Base-by-base conservation (phyloP, 1,140 invertebrate species). In the Galleria mellonella region DNA sequence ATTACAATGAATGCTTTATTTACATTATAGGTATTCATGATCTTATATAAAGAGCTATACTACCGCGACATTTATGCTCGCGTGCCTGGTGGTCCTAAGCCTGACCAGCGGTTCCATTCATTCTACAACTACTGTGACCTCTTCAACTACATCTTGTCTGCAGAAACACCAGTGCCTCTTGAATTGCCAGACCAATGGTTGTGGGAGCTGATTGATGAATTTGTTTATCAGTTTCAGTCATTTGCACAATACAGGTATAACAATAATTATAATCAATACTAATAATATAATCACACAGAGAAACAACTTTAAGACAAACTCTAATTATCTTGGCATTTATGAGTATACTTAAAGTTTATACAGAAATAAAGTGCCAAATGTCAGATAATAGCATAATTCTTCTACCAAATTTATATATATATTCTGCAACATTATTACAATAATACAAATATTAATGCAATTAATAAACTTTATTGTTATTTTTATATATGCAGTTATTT, bases 141-240 rank as follows among this genome's bases (percentile, higher is more conserved):
- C 6, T 99, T 99, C 85, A 99, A 99, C 84, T 94, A 95, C 62
- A 98, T 99, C 62, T 87, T 99, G 32, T 94, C 93, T 72, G 92
- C 96, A 0, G 92, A 95, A 40, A 92, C 92, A 29, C 98, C 98
- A 0, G 95, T 99, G 0, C 90, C 92, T 28, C 81, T 99, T 10
- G 97, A 98, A 76, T 79, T 99, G 33, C 98, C 98, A 4, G 98
- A 99, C 83, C 94, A 99, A 66, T 99, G 98, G 98, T 87, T 99
- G 3, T 99, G 98, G 98, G 98, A 99, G 77, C 92, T 99, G 11
- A 97, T 99, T 70, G 98, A 99, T 88, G 98, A 99, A 78, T 96
- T 96, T 87, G 92, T 95, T 6, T 96, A 96, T 61, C 94, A 98
- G 87, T 99, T 99, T 83, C 96, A 98, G 86, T 96, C 98, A 78